Percentiles rank a stretch among this genome's conserved stretches.
Conservation (phyloP, 2,888 invertebrate species). For the Lycophotia porphyrea region DNA sequence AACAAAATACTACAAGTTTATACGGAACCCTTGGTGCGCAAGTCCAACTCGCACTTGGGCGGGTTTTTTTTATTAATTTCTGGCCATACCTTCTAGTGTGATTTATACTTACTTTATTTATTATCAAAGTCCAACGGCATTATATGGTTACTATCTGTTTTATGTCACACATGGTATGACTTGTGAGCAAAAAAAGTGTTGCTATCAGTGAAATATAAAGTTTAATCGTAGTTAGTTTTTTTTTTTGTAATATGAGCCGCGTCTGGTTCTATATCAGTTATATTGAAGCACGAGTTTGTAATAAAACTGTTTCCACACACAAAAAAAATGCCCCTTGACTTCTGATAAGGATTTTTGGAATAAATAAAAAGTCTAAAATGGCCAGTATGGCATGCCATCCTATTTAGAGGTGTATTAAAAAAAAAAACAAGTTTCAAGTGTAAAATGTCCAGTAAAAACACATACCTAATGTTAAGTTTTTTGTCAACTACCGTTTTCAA, state of each 20-base stretch:
- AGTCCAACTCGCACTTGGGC: too few relatives aligned
- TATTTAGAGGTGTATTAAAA: neutral
- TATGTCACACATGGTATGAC: neutral
- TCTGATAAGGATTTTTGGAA: neutral
- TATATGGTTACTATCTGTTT: neutral
- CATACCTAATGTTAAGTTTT: neutral
- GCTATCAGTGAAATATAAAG: slow-evolving; percentile 4
- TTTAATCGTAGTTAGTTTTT: neutral
- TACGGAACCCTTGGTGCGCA: too few relatives aligned
- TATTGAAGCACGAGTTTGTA: neutral
- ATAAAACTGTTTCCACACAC: neutral
- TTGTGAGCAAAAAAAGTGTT: neutral
- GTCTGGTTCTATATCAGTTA: neutral
- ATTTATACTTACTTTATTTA: neutral
- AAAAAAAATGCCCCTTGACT: neutral
- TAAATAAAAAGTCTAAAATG: neutral
- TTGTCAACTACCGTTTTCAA: neutral
- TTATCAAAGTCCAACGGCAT: neutral
- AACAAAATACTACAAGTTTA: too few relatives aligned
- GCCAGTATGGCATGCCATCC: neutral
- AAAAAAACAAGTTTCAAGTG: neutral
- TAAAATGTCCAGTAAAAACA: neutral
- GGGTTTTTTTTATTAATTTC: slow-evolving; percentile 1
- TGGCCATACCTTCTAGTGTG: too few relatives aligned
- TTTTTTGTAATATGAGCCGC: neutral